Conservation (phyloP, 2,113 vertebrate genomes). For the Felis chaus region DNA sequence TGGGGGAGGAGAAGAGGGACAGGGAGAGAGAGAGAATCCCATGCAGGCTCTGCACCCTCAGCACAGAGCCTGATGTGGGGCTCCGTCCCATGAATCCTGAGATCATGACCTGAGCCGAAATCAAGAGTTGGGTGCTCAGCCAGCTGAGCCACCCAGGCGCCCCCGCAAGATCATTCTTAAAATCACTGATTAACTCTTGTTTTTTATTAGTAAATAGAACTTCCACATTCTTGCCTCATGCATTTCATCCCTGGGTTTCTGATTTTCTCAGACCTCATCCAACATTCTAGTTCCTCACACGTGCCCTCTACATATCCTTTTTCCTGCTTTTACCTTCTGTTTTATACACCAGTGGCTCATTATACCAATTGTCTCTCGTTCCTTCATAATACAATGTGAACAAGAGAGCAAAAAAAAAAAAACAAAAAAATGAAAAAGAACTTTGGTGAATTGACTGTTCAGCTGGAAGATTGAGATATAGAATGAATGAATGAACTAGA, state of each 20-base stretch:
- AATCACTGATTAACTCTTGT: neutral
- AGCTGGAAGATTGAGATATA: slow-evolving; percentile 66
- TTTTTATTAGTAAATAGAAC: neutral
- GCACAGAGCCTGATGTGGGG: no score
- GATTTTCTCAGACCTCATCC: neutral
- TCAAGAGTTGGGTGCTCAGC: no score
- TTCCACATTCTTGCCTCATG: neutral
- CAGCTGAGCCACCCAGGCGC: no score
- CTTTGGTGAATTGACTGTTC: slow-evolving; percentile 32
- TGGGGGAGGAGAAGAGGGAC: no score
- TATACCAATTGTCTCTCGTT: slow-evolving; percentile 45
- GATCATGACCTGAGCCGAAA: no score
- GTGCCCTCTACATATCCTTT: neutral
- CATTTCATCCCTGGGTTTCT: neutral
- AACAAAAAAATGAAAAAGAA: neutral
- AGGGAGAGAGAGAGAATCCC: no score
- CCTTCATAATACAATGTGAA: neutral
- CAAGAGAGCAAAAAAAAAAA: neutral
- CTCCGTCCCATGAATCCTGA: no score
- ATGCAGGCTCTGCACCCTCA: no score
- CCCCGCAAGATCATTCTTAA: neutral
- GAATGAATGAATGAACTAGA: slow-evolving; percentile 68
- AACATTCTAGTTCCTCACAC: neutral
- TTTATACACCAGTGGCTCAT: neutral
- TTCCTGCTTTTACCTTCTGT: neutral